Conservation (phyloP, 2,113 vertebrate species). For the Gnathonemus echidnorhynchus region DNA sequence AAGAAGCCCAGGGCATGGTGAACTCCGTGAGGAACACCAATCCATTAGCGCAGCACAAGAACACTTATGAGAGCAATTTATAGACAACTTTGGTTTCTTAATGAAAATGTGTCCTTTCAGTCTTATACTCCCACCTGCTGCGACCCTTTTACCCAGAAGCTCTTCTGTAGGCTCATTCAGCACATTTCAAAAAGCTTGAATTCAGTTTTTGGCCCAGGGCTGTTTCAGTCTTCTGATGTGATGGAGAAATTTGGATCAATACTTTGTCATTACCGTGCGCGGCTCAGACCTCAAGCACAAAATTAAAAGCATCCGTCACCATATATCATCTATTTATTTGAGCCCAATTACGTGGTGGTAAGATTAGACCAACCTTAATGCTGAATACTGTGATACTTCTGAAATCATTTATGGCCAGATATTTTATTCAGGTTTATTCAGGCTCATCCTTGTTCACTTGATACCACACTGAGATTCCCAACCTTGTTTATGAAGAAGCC, state of each 20-base stretch:
- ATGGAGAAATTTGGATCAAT: neutral
- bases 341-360: neutral
- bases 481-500: neutral
- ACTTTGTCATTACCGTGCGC: neutral
- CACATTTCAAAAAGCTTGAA: neutral
- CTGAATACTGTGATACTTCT: neutral
- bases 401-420: neutral
- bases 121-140: neutral
- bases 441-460: neutral
- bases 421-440: neutral
- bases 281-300: neutral
- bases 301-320: neutral
- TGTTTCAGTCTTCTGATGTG: neutral
- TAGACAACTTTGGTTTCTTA: neutral
- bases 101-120: neutral
- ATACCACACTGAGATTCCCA: neutral
- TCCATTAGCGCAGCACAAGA: neutral
- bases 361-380: neutral
- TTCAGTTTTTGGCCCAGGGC: neutral
- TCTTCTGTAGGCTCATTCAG: neutral
- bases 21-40: neutral
- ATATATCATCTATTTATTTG: neutral
- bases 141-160: neutral
- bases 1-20: neutral
- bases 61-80: neutral